A percentile compares a stretch with the other conserved stretches of the same genome.
Evolutionary conservation across 2,113 vertebrate genomes (phyloP).

Genomic region (Ammodytes marinus): DNA sequence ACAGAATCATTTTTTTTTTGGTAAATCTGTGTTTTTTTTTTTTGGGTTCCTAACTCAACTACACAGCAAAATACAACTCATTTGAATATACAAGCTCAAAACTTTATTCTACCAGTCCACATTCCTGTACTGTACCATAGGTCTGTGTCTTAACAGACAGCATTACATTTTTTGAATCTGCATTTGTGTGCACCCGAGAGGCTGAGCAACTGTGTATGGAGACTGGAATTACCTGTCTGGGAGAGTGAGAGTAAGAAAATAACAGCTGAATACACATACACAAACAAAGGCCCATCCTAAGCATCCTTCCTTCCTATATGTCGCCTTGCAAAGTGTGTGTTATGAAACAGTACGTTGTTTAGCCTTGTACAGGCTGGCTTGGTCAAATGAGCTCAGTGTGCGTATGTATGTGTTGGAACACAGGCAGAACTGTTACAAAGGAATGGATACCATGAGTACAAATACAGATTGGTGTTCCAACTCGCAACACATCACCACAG

Average conservation of each 20-base stretch:
- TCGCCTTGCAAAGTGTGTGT: neutral
- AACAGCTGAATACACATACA: conserved; percentile 34
- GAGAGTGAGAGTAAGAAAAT: conserved; percentile 44
- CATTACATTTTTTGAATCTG: neutral
- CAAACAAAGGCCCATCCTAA: conserved; percentile 26
- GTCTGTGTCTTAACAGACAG: neutral
- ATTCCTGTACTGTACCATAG: neutral
- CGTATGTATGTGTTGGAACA: neutral
- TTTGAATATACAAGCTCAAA: neutral
- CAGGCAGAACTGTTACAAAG: neutral
- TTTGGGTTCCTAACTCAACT: neutral
- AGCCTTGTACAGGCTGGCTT: neutral
- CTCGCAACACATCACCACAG: neutral
- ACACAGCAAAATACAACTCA: neutral
- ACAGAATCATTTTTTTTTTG: too few species aligned
- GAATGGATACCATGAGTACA: neutral
- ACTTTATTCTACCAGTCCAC: neutral
- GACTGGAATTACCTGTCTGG: conserved; percentile 83
- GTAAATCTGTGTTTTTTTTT: neutral
- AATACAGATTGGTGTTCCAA: neutral
- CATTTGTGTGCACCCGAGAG: conserved; percentile 7
- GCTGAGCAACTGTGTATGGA: conserved; percentile 1
- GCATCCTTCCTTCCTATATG: neutral
- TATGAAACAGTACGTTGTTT: neutral
- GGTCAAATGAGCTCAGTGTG: neutral